Percentiles rank a stretch among this genome's conserved stretches.
These are phyloP conservation scores for Balaeniceps rex DNA, from an alignment of 2,113 vertebrate genomes.

Conservation along the genomic window DNA sequence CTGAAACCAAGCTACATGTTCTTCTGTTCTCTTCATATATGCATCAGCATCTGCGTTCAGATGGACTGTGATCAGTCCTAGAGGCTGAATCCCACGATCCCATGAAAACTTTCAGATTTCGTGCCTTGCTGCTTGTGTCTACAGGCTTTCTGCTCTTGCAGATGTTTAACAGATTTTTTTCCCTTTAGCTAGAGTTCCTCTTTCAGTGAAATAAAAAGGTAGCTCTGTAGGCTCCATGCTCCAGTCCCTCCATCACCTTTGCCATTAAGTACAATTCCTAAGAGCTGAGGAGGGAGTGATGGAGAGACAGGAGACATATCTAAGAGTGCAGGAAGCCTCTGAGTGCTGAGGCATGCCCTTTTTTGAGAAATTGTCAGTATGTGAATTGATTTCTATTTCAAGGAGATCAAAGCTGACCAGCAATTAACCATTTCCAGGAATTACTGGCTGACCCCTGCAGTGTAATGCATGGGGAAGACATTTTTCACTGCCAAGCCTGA, in stretches of 20 bases:
- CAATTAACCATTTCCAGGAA: constrained; percentile 40
- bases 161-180: neutral
- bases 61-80: neutral
- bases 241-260: neutral
- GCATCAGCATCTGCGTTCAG: neutral
- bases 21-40: neutral
- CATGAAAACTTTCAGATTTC: neutral
- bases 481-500: neutral
- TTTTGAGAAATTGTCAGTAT: neutral
- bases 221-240: neutral
- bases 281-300: neutral
- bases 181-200: neutral
- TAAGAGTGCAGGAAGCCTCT: neutral
- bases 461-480: neutral
- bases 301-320: neutral
- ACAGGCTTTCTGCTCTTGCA: neutral
- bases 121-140: neutral
- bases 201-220: neutral
- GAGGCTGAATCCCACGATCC: neutral
- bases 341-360: neutral
- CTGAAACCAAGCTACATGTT: neutral
- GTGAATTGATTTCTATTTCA: constrained; percentile 33
- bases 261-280: neutral
- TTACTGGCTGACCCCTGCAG: neutral
- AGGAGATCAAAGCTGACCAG: constrained; percentile 9